Conservation (phyloP, 2,888 invertebrate species). For the Lasioglossum villosulum region DNA sequence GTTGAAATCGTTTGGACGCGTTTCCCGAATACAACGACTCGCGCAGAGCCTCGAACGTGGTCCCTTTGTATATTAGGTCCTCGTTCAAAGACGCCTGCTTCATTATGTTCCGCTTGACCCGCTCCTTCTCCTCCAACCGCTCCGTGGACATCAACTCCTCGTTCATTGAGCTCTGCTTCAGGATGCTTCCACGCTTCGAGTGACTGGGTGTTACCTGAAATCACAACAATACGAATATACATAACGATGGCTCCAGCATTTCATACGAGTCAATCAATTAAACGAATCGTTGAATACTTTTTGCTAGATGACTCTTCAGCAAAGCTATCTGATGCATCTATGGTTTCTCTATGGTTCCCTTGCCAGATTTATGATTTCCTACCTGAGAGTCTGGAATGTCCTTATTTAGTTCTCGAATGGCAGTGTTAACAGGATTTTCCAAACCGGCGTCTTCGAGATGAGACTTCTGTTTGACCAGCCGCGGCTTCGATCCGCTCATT, state of each 20-base stretch:
- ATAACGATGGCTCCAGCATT: not conserved
- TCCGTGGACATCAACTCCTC: constrained; percentile 96
- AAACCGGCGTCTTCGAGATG: constrained; percentile 87
- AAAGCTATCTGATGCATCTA: not conserved
- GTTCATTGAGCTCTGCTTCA: constrained; percentile 94
- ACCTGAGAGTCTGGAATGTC: constrained; percentile 87
- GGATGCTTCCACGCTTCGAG: constrained; percentile 86
- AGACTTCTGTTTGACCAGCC: constrained; percentile 94
- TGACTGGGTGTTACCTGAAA: constrained; percentile 34
- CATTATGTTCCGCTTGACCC: constrained; percentile 92
- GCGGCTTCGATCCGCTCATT: constrained; percentile 86
- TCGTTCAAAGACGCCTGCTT: constrained; percentile 96
- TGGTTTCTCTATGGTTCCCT: not conserved
- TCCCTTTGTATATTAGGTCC: constrained; percentile 91
- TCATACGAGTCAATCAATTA: not conserved
- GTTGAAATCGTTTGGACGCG: constrained; percentile 90
- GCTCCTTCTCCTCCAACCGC: constrained; percentile 92
- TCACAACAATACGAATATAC: not conserved
- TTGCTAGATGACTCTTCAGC: not conserved
- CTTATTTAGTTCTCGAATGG: constrained; percentile 87
- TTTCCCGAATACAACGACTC: constrained; percentile 91
- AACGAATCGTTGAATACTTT: not conserved
- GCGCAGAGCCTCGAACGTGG: constrained; percentile 89
- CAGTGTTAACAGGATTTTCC: constrained; percentile 82
- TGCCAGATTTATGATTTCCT: not conserved